Percentiles rank a stretch among this genome's conserved stretches.
These are phyloP conservation scores for Rhamnusium bicolor DNA, from an alignment of 2,888 invertebrate genomes.

Conservation along the genomic window DNA sequence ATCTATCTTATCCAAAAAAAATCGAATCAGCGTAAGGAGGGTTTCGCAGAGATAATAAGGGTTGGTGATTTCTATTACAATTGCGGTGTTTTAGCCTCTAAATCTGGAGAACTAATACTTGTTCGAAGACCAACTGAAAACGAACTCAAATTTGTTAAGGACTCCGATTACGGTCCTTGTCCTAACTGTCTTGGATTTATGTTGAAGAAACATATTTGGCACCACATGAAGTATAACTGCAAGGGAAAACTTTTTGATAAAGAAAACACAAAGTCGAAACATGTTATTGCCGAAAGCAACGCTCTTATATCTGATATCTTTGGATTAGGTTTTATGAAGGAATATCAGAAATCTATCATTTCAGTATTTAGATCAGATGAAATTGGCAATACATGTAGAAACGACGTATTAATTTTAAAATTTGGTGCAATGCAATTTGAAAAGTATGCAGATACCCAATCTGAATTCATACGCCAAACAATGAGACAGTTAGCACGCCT, in stretches of 20 bases:
- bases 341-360: background rate
- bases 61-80: slow-evolving; percentile 1
- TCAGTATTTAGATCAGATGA: background rate
- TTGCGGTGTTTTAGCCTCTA: background rate
- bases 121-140: background rate
- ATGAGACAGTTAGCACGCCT: slow-evolving; percentile 35
- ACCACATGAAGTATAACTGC: slow-evolving; percentile 3
- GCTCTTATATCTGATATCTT: background rate
- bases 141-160: background rate
- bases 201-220: slow-evolving; percentile 39
- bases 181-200: slow-evolving; percentile 40
- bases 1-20: background rate
- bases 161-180: slow-evolving; percentile 28
- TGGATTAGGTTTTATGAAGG: background rate
- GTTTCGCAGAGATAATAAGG: background rate
- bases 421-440: slow-evolving; percentile 31
- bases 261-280: background rate
- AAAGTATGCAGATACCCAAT: slow-evolving; percentile 31
- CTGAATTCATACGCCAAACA: slow-evolving; percentile 32
- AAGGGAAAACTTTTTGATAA: background rate
- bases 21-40: slow-evolving; percentile 23
- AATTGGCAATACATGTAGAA: background rate
- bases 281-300: background rate
- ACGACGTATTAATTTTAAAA: slow-evolving; percentile 27
- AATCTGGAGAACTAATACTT: background rate